Conservation (phyloP, 2,888 invertebrate genomes). For the Drosophila fulvimacula region DNA sequence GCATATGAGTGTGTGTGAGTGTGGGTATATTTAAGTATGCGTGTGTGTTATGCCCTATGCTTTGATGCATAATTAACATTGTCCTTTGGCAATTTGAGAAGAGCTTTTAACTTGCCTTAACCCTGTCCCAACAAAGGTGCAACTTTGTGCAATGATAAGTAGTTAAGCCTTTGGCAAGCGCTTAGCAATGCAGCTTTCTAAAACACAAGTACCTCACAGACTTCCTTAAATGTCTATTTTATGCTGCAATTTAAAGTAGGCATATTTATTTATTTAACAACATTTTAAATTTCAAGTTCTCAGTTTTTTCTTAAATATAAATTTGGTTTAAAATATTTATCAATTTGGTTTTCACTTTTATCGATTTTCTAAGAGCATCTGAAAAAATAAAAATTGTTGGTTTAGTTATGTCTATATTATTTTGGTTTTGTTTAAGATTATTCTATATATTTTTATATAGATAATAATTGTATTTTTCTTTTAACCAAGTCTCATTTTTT, state of each 20-base stretch:
- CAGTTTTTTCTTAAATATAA: no score
- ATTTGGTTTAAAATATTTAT: no score
- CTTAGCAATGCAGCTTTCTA: slow-evolving; percentile 18
- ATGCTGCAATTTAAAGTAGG: not conserved
- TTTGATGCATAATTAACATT: slow-evolving; percentile 80
- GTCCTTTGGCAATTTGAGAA: slow-evolving; percentile 77
- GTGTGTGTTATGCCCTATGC: slow-evolving; percentile 46
- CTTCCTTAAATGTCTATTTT: not conserved
- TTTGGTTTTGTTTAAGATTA: no score
- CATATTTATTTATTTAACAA: not conserved
- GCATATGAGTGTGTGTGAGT: not conserved
- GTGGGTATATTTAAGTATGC: slow-evolving; percentile 9
- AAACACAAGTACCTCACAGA: slow-evolving; percentile 9
- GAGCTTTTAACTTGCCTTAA: slow-evolving; percentile 60
- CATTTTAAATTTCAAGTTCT: not conserved
- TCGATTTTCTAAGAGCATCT: no score
- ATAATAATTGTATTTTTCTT: no score
- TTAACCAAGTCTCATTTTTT: no score
- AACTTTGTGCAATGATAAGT: slow-evolving; percentile 46
- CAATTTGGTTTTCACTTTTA: not conserved
- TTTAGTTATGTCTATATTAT: no score
- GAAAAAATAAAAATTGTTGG: no score
- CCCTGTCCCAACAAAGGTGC: slow-evolving; percentile 48
- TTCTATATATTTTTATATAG: no score
- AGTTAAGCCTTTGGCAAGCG: slow-evolving; percentile 39